Percentiles rank a stretch among this genome's conserved stretches.
Evolutionary conservation across 2,797 vertebrate genomes (phyloP).

Genomic region (Antrozous pallidus): DNA sequence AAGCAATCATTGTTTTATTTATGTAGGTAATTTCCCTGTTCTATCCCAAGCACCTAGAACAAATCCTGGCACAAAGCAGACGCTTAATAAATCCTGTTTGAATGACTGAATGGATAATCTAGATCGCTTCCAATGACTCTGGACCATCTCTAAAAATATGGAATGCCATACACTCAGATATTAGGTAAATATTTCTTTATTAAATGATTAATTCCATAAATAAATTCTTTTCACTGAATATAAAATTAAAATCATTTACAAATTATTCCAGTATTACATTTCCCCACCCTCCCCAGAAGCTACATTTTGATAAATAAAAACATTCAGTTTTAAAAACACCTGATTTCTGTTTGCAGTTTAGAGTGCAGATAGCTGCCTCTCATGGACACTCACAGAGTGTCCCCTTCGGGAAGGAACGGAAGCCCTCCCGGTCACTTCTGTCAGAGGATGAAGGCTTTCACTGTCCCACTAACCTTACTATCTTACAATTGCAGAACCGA

Average conservation of each 20-base stretch:
- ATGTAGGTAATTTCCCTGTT: neutral
- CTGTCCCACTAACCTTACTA: constrained; percentile 53
- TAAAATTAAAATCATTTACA: constrained; percentile 99
- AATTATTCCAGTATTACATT: constrained; percentile 99
- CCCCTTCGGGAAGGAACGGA: constrained; percentile 91
- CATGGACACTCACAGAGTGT: constrained; percentile 87
- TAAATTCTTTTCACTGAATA: constrained; percentile 99
- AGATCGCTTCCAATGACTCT: neutral
- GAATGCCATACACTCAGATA: constrained; percentile 49
- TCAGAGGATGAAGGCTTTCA: constrained; percentile 70
- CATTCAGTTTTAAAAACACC: constrained; percentile 94
- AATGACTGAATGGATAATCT: neutral
- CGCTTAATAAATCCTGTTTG: neutral
- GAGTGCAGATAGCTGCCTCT: constrained; percentile 94
- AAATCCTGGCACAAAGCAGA: neutral
- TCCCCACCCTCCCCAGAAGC: constrained; percentile 92
- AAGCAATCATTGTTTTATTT: constrained; percentile 6
- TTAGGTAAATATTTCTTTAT: constrained; percentile 90
- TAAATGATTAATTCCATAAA: constrained; percentile 96
- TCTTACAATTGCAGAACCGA: constrained; percentile 70
- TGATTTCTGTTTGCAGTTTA: constrained; percentile 90
- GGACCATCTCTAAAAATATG: neutral
- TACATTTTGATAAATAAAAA: constrained; percentile 99
- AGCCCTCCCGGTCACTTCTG: constrained; percentile 82
- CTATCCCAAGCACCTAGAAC: neutral